Evolutionary conservation across 2,888 invertebrate species (phyloP), one percentile per base, ranked within the genome.

Genomic region (Chromoteleia sp.): DNA sequence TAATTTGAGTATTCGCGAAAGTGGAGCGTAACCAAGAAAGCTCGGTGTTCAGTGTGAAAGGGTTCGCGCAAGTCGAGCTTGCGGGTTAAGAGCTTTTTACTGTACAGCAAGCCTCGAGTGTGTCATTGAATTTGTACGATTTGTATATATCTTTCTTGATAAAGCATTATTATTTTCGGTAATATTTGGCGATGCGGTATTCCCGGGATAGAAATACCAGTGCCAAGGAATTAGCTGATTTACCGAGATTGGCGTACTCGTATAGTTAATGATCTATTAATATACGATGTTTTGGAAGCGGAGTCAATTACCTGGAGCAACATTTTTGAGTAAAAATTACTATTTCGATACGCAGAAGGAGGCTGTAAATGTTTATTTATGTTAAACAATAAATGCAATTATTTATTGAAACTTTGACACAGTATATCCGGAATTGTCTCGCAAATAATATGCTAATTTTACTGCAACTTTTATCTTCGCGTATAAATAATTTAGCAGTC

Each of bases 41-140:
- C 41, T 63, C 41, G 45, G n/a, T 12, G 52, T 74, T 59, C 63
- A 56, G 67, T 45, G 73, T 29, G 54, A 54, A 65, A 65, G 74
- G 74, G 48, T 58, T 56, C 54, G 36, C 39, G n/a, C 54, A 5
- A 70, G 50, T 54, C 50, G 48, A 67, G 54, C 56, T 75, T 41
- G 50, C 65, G 59, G 52, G 67, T 75, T 77, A 70, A 77, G 76
- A 70, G 76, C 76, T 61, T 77, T 77, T 77, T 68, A 77, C 56
- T 61, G 68, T 77, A 70, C 56, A 48, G 48, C 48, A 14, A 56
- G 56, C 56, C 45, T 70, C 58, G 41, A 65, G 77, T 50, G 71
- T 58, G 58, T 67, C 70, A 65, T 78, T 78, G 71, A 71, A 63
- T 77, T 39, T 63, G 70, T 56, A 70, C 63, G 63, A 63, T 78